phyloP scores from a whole-genome alignment of 37 sponge, comb jelly and placozoan species.

The Spongia lamella region DNA sequence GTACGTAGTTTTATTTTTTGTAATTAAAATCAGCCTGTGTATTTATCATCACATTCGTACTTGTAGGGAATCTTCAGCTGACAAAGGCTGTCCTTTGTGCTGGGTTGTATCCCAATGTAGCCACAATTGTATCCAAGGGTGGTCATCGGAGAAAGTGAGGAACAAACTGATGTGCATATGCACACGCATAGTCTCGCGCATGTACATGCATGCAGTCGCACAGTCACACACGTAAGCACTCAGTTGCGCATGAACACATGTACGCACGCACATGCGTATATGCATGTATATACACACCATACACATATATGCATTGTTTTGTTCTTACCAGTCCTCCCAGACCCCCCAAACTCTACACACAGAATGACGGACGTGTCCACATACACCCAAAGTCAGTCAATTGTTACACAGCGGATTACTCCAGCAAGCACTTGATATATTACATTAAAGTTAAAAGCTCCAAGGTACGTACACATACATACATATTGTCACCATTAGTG shows the following conservation, averaged over 20 bases:
- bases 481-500: background rate
- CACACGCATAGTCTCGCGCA: too few relatives aligned
- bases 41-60: too few relatives aligned
- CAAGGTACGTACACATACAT: slow-evolving; percentile 4
- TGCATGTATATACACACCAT: too few relatives aligned
- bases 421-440: slow-evolving; percentile 65
- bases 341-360: slow-evolving; percentile 58
- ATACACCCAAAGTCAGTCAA: slow-evolving; percentile 84
- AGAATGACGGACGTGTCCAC: slow-evolving; percentile 49
- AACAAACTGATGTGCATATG: too few relatives aligned
- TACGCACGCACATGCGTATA: too few relatives aligned
- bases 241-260: too few relatives aligned
- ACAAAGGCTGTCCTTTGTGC: slow-evolving; percentile 81
- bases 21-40: too few relatives aligned
- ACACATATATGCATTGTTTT: background rate
- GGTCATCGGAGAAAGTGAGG: background rate
- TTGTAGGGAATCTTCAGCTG: slow-evolving; percentile 57
- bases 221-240: too few relatives aligned
- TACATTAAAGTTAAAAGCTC: slow-evolving; percentile 56
- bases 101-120: slow-evolving; percentile 84
- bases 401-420: slow-evolving; percentile 29
- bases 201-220: too few relatives aligned
- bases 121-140: slow-evolving; percentile 37
- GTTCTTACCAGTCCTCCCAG: too few relatives aligned
- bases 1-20: too few relatives aligned